phyloP scores from a whole-genome alignment of 2,888 invertebrate genomes.

The Leptinotarsa rubiginosa region DNA sequence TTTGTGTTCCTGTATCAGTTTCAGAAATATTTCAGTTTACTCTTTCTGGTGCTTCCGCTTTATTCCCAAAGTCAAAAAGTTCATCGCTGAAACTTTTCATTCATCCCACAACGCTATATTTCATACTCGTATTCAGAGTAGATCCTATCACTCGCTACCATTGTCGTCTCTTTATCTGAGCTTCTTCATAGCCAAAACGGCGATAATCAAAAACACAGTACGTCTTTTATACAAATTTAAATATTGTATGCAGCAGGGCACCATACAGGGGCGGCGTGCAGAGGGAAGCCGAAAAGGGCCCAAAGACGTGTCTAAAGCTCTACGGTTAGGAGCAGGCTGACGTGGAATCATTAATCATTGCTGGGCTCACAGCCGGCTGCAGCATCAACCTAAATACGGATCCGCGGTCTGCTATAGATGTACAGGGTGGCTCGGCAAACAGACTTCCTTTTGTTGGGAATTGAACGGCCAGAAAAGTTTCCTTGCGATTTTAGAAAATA shows the following conservation, averaged over 20 bases:
- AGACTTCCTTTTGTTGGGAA: background rate
- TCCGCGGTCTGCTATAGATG: conserved; percentile 57
- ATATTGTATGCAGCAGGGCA: conserved; percentile 63
- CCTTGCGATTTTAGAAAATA: no score
- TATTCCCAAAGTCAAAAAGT: background rate
- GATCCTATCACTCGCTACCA: background rate
- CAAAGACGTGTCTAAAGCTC: conserved; percentile 67
- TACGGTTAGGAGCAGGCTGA: conserved; percentile 66
- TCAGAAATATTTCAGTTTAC: no score
- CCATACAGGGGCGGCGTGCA: conserved; percentile 61
- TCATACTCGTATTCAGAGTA: conserved; percentile 3
- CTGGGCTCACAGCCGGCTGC: conserved; percentile 64
- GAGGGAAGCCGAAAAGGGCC: conserved; percentile 60
- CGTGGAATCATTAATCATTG: conserved; percentile 66
- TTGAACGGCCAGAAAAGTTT: no score
- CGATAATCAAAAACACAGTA: conserved; percentile 65
- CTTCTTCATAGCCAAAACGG: conserved; percentile 64
- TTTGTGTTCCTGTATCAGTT: no score
- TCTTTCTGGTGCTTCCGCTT: background rate
- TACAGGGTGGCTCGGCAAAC: conserved; percentile 22
- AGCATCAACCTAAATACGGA: conserved; percentile 65
- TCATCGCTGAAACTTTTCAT: background rate
- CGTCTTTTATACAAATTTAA: conserved; percentile 64
- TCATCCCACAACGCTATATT: background rate
- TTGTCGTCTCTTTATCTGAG: conserved; percentile 57